Evolutionary conservation across 2,797 vertebrate genomes (phyloP).

Genomic region (Fistularia commersonii): DNA sequence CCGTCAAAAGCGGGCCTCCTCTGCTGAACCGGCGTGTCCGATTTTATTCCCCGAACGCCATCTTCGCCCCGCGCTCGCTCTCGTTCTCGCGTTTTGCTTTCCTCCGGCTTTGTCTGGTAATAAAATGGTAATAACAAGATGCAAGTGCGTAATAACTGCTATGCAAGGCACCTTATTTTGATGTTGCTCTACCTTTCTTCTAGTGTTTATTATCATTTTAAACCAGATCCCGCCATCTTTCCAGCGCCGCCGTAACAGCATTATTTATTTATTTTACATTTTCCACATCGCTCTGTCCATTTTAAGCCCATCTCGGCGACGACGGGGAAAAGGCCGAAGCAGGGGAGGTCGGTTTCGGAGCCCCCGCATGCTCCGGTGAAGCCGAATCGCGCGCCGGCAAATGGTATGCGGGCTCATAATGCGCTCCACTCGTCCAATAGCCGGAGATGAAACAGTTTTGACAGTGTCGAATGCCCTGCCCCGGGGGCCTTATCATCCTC

Average conservation of each 20-base stretch:
- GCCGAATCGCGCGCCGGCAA: conserved; percentile 62
- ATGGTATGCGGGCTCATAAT: conserved; percentile 70
- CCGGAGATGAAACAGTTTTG: conserved; percentile 68
- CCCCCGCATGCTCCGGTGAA: conserved; percentile 65
- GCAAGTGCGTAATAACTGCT: too few relatives aligned
- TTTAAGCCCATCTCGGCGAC: conserved; percentile 43
- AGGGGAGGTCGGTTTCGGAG: conserved; percentile 59
- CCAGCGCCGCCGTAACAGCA: conserved; percentile 11
- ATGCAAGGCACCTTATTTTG: too few relatives aligned
- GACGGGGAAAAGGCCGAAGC: conserved; percentile 37
- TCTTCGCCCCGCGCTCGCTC: too few relatives aligned
- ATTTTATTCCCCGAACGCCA: too few relatives aligned
- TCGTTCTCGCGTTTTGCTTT: too few relatives aligned
- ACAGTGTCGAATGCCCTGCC: conserved; percentile 71
- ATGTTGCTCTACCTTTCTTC: too few relatives aligned
- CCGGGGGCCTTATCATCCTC: conserved; percentile 70
- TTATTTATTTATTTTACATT: conserved; percentile 1
- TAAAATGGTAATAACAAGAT: too few relatives aligned
- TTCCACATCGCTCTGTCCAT: conserved; percentile 45
- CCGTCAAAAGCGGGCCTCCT: too few relatives aligned
- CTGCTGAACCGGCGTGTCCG: too few relatives aligned
- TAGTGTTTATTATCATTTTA: too few relatives aligned
- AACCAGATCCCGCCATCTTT: too few relatives aligned
- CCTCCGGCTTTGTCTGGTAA: too few relatives aligned
- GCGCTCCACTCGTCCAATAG: conserved; percentile 69